Evolutionary conservation across 2,888 invertebrate species (phyloP).

Genomic region (Sphaerophoria taeniata): DNA sequence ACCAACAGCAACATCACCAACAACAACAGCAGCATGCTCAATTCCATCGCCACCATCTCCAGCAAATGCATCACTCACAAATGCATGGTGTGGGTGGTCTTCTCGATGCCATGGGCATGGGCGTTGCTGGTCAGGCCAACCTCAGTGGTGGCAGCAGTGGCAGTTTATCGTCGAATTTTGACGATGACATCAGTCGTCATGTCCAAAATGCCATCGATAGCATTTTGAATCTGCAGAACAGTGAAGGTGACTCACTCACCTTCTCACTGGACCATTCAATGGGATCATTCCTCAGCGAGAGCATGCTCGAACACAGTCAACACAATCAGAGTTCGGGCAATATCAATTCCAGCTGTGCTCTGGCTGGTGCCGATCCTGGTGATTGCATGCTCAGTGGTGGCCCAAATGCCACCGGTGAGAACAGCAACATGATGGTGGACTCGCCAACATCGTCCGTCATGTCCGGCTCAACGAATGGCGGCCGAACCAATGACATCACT

Average conservation of each 20-base stretch:
- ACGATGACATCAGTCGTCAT: conserved; percentile 89
- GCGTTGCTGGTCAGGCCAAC: conserved; percentile 71
- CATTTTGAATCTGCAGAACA: conserved; percentile 88
- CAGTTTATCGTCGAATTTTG: conserved; percentile 81
- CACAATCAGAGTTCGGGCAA: conserved; percentile 62
- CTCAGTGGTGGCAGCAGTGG: conserved; percentile 75
- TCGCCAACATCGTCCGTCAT: conserved; percentile 76
- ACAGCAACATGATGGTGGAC: conserved; percentile 76
- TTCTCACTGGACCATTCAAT: conserved; percentile 81
- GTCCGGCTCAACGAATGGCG: conserved; percentile 73
- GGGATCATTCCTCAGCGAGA: conserved; percentile 82
- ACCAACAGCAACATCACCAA: conserved; percentile 77
- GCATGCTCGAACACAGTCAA: conserved; percentile 80
- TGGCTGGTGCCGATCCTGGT: conserved; percentile 77
- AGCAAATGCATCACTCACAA: conserved; percentile 77
- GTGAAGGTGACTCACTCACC: conserved; percentile 82
- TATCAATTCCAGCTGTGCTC: conserved; percentile 55
- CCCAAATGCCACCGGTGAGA: conserved; percentile 77
- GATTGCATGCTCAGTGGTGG: conserved; percentile 81
- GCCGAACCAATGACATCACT: conserved; percentile 47
- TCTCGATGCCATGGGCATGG: conserved; percentile 75
- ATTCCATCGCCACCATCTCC: conserved; percentile 61
- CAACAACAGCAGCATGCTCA: conserved; percentile 75
- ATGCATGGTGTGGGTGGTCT: conserved; percentile 76
- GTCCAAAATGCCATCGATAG: conserved; percentile 92